Base-by-base conservation (phyloP, 2,113 vertebrate genomes). In the Hylia prasina region DNA sequence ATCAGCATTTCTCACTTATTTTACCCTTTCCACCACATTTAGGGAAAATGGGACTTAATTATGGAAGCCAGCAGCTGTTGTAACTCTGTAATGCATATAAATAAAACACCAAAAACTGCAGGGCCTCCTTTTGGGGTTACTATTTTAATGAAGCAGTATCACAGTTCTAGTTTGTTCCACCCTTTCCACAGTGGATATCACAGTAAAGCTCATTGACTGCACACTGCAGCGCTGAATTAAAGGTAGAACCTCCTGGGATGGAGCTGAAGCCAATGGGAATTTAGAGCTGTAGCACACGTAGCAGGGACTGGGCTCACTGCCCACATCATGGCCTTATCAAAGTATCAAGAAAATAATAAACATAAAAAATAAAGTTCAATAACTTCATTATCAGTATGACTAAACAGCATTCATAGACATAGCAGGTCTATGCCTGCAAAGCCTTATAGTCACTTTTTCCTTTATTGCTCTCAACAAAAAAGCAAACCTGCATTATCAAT, bases 11-110 rank as follows among this genome's bases (percentile, higher is more conserved):
- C 31, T 77, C 48, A 66, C 45, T 91, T 85, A 68, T 45, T 94
- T 86, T 79, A 89, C 61, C 57, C 63, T 33, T 83, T 37, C 44
- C 51, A 40, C 39, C 53, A 87, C 83, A 89, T 68, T 89, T 81
- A 94, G 77, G 77, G 93, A 93, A 95, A 92, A 84, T 58, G 56
- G 44, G 65, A 44, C 73, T 79, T 94, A 88, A 68, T 89, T 91
- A 78, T n/a, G 27, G 65, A 94, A 94, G 51, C 57, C 30, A 89
- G 72, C 80, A 93, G 94, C 79, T 93, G 92, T 68, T 93, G 82
- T 48, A 90, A 56, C 69, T 90, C 86, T 37, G 12, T 40, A 95
- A 81, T 37, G 79, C 60, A 75, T 47, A 81, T 42, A 78, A 94
- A 88, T 79, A 92, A 68, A 51, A 61, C 47, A 84, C 65, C 53